Evolutionary conservation across 2,113 vertebrate species (phyloP).

Genomic region (Lophura nycthemera): DNA sequence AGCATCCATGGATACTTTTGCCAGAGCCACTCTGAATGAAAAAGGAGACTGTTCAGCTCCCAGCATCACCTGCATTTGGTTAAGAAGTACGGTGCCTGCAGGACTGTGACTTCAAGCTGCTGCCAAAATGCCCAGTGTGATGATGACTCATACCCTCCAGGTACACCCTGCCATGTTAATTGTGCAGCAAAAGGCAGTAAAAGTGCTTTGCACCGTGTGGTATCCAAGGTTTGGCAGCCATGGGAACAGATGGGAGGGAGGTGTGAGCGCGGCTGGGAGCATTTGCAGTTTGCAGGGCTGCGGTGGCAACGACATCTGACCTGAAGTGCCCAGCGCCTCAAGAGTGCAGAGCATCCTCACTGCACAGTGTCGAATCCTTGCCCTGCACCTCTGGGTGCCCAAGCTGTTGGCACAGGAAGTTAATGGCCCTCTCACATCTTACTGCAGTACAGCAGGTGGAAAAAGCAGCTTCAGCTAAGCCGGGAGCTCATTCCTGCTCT

Average conservation of each 20-base stretch:
- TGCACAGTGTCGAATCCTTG: rapidly evolving
- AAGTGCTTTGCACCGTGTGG: neutral
- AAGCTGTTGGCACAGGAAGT: rapidly evolving
- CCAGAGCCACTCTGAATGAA: neutral
- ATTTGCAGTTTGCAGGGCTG: neutral
- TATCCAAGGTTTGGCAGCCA: neutral
- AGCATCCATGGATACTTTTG: neutral
- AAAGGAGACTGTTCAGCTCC: neutral
- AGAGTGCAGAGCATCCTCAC: neutral
- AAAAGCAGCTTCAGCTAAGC: neutral
- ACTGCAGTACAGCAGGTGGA: neutral
- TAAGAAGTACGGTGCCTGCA: neutral
- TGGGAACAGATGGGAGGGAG: neutral
- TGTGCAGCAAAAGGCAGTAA: neutral
- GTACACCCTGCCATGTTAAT: neutral
- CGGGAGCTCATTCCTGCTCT: neutral
- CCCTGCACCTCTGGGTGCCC: neutral
- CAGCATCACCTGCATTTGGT: neutral
- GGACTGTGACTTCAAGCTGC: neutral
- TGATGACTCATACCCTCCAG: neutral
- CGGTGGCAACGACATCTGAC: neutral
- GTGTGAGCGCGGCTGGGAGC: neutral
- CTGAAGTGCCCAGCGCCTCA: neutral
- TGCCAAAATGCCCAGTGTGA: neutral
- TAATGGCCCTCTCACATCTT: neutral